Base-by-base conservation (phyloP, 1,140 invertebrate species). In the Lasioglossum baleicum region DNA sequence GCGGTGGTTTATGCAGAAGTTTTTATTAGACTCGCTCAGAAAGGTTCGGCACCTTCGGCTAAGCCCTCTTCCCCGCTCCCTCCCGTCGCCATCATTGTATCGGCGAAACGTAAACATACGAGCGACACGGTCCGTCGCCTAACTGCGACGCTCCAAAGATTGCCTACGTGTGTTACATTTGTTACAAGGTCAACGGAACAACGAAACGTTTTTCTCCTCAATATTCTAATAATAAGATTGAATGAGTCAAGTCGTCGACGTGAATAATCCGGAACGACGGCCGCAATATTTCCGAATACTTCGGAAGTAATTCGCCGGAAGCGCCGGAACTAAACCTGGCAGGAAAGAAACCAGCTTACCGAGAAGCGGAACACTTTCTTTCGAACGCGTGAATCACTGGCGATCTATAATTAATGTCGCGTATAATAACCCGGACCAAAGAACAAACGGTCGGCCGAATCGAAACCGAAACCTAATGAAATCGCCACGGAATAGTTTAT, bases 231-330 rank as follows among this genome's bases (percentile, higher is more conserved):
- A 26, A 26, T 26, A 26, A 26, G 26, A 26, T 26, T 26, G 26
- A 53, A 72, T 80, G 48, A 67, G 44, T 65, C 35, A n/a, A 75
- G 53, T 67, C 40, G 53, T 51, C 67, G 20, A n/a, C 64, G 61
- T 40, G 71, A 22, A 60, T 67, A 58, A 20, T 61, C 42, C 64
- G 53, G 53, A 42, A 75, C 72, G 15, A 11, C 7, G 22, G 44
- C 64, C 44, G 17, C 64, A 66, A 63, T 53, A 75, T 31, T 68
- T 79, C 63, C 77, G 61, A 61, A 48, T 66, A 56, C 66, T 66
- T 42, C 44, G 42, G n/a, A 26, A 48, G n/a, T 53, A 69, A 76
- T 44, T 56, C 60, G 26, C 22, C 44, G 58, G 67, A 75, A 68
- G 20, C 31, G 20, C 26, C 31, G 44, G 58, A 72, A 71, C 31